Evolutionary conservation across 2,888 invertebrate genomes (phyloP).

Genomic region (Empis livida): DNA sequence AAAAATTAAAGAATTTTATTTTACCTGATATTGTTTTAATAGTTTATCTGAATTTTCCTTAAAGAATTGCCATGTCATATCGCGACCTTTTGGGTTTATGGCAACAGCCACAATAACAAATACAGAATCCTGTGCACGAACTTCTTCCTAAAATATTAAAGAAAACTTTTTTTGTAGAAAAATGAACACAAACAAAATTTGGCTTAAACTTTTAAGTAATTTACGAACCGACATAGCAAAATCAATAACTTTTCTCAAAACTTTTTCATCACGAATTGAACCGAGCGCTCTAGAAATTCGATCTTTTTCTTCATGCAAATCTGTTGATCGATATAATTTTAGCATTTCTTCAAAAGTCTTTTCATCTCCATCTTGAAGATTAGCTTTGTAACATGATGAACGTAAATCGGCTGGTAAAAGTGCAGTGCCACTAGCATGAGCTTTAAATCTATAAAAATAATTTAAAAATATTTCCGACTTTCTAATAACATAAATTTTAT

Average conservation of each 20-base stretch:
- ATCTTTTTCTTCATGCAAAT: conserved; percentile 88
- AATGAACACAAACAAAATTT: neutral
- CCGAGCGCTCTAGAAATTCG: conserved; percentile 78
- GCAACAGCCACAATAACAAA: conserved; percentile 82
- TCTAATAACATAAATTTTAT: neutral
- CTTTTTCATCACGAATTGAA: conserved; percentile 53
- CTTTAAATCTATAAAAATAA: conserved; percentile 40
- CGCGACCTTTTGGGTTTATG: conserved; percentile 64
- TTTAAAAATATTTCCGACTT: neutral
- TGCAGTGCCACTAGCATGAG: conserved; percentile 48
- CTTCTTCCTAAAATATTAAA: conserved; percentile 54
- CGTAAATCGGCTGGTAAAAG: conserved; percentile 74
- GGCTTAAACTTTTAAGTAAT: neutral
- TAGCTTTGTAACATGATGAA: conserved; percentile 75
- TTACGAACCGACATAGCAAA: conserved; percentile 67
- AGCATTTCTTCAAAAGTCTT: conserved; percentile 64
- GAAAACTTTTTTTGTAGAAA: neutral
- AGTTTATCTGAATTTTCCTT: conserved; percentile 70
- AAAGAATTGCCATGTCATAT: conserved; percentile 84
- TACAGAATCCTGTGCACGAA: conserved; percentile 81
- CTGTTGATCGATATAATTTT: conserved; percentile 66
- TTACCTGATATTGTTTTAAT: conserved; percentile 60
- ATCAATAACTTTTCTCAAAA: conserved; percentile 61
- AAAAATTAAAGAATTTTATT: neutral
- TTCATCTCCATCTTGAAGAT: conserved; percentile 56